A percentile compares a stretch with the other conserved stretches of the same genome.
These are phyloP conservation scores for Zelleria hepariella DNA, from an alignment of 2,888 invertebrate genomes.

Conservation along the genomic window DNA sequence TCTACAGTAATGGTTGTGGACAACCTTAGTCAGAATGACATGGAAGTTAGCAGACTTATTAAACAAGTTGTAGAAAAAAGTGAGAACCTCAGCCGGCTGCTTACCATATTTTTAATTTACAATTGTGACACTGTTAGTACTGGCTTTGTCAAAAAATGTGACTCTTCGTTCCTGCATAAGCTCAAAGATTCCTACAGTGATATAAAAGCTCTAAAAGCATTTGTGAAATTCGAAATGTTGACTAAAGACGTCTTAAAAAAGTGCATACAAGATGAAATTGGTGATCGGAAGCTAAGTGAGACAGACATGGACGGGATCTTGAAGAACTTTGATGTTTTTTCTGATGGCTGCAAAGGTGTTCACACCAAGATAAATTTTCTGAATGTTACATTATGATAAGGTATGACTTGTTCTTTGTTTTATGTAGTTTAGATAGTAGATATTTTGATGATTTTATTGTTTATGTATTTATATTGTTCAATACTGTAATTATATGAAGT, in stretches of 20 bases:
- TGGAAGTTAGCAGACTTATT: conserved; percentile 28
- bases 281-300: conserved; percentile 20
- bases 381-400: conserved; percentile 20
- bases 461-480: not conserved
- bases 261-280: conserved; percentile 47
- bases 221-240: conserved; percentile 43
- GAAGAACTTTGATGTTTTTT: conserved; percentile 48
- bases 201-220: conserved; percentile 30
- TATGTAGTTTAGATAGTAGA: not conserved
- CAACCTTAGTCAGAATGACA: conserved; percentile 37
- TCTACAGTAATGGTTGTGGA: conserved; percentile 46
- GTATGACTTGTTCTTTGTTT: conserved; percentile 14
- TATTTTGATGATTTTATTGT: no score
- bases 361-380: conserved; percentile 51
- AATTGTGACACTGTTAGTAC: conserved; percentile 38
- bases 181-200: conserved; percentile 29
- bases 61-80: conserved; percentile 36
- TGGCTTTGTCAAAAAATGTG: conserved; percentile 33
- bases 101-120: conserved; percentile 48
- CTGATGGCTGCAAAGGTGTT: conserved; percentile 64
- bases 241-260: conserved; percentile 34
- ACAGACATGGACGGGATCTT: conserved; percentile 29
- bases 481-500: not conserved
- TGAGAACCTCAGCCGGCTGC: conserved; percentile 33
- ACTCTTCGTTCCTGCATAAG: conserved; percentile 25